A percentile compares a stretch with the other conserved stretches of the same genome.
These are phyloP conservation scores for Eudasyphora cyanicolor DNA, from an alignment of 2,888 invertebrate genomes.

Conservation along the genomic window DNA sequence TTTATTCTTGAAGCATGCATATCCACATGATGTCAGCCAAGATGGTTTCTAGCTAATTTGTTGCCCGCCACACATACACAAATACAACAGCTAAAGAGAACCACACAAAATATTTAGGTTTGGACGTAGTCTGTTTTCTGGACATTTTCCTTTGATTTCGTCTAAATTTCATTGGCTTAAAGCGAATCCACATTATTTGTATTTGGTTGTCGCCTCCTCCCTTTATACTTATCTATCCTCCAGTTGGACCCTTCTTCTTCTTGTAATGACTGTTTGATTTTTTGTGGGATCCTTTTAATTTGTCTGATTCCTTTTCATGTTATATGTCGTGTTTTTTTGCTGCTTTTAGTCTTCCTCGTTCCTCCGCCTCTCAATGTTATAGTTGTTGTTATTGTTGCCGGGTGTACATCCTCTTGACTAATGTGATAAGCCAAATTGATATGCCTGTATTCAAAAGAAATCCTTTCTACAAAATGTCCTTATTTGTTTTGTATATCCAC, in stretches of 20 bases:
- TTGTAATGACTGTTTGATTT: constrained; percentile 20
- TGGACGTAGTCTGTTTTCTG: background rate
- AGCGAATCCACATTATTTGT: background rate
- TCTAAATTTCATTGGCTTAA: background rate
- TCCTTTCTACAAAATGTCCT: constrained; percentile 11
- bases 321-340: background rate
- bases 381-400: background rate
- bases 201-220: background rate
- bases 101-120: constrained; percentile 6
- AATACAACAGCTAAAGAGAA: background rate
- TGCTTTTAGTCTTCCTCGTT: constrained; percentile 16
- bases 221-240: background rate
- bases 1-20: background rate
- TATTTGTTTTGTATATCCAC: constrained; percentile 8
- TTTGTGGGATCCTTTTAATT: constrained; percentile 15
- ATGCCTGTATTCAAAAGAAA: constrained; percentile 38
- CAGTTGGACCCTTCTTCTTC: background rate
- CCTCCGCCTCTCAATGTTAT: background rate
- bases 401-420: constrained; percentile 38
- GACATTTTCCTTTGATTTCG: background rate
- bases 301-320: background rate
- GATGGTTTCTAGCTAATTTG: constrained; percentile 36
- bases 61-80: background rate
- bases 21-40: background rate
- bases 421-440: constrained; percentile 48